Base-by-base conservation (phyloP, 2,113 vertebrate species). In the Eptesicus fuscus region DNA sequence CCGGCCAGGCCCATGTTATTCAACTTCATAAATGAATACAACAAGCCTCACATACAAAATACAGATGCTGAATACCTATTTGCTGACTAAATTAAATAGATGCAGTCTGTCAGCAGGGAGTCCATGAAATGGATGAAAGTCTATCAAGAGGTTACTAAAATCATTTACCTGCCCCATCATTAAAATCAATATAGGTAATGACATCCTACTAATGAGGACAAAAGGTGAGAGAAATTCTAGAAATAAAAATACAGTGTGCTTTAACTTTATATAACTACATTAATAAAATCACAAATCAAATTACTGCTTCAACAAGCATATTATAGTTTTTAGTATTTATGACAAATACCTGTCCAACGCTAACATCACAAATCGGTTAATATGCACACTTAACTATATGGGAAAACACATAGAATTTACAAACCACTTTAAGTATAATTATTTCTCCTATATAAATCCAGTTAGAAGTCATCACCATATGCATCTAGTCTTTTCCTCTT, bases 231-330 rank as follows among this genome's bases (percentile, higher is more conserved):
- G 16, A 93, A 74, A 91, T 86, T 83, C 69, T 83, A 83, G 70
- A 90, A 93, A 86, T 70, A 88, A 89, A 91, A 93, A 83, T 56
- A 73, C 8, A 90, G 30, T 12, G 47, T 42, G 44, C 42, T 91
- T 85, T 94, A 96, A 93, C 37, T 88, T 93, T 70, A 87, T 67
- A 93, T 89, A 94, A 78, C 65, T 83, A 1, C n/a, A 82, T 42
- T 82, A 91, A 87, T 82, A 94, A 97, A 93, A 59, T 56, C 71
- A 94, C 32, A 82, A 93, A 90, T 79, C 40, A 79, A 65, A 93
- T 73, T 82, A 85, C 65, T 82, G 18, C 53, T 86, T 93, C 79
- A 69, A 40, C 5, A 90, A 88, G 35, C 2, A 70, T 71, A 20
- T 49, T 83, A 32, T 44, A 78, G 32, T 71, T 77, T 79, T 30